Base-by-base conservation (phyloP, 2,888 invertebrate species). In the Caenorhabditis imperialis region DNA sequence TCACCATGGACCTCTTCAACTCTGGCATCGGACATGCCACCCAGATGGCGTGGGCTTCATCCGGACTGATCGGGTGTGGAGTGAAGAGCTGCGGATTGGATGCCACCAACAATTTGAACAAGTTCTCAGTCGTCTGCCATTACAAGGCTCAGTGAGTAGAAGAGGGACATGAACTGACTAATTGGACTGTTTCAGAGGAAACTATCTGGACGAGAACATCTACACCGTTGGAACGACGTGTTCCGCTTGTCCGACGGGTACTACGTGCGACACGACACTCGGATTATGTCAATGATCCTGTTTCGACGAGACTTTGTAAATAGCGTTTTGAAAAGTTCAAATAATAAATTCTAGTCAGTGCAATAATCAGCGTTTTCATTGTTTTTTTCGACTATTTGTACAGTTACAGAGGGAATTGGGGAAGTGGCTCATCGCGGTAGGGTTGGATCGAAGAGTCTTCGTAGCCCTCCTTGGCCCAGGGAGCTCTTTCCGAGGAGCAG, bases 371-470 rank as follows among this genome's bases (percentile, higher is more conserved):
- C 6, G 30, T 30, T 30, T 30, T n/a, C 14, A 40, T 40, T 40
- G 5, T 5, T 14, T 40, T 40, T 40, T 18, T 16, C 40, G 40
- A 16, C 7, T 14, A 16, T 40, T 40, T 40, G 6, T 16, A 50
- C 38, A 57, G 42, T 71, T 69, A 82, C 27, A 82, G 54, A 8
- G 82, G 82, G 27, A 78, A 75, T 35, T 82, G 80, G 3, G 82
- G 81, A 8, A 82, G 63, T 12, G 82, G 78, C 57, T 82, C 82
- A 45, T 75, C 63, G 22, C 82, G 61, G 25, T 74, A 72, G 12
- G 82, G 82, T 35, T 70, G 67, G 33, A 75, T 76, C n/a, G 81
- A 81, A 33, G 79, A 79, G 71, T 82, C 82, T 51, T 78, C 75
- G 42, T 78, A 81, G 33, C 78, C 81, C 44, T 78, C 81, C 42